Base-by-base conservation (phyloP, 2,113 vertebrate species). In the Nibea albiflora region DNA sequence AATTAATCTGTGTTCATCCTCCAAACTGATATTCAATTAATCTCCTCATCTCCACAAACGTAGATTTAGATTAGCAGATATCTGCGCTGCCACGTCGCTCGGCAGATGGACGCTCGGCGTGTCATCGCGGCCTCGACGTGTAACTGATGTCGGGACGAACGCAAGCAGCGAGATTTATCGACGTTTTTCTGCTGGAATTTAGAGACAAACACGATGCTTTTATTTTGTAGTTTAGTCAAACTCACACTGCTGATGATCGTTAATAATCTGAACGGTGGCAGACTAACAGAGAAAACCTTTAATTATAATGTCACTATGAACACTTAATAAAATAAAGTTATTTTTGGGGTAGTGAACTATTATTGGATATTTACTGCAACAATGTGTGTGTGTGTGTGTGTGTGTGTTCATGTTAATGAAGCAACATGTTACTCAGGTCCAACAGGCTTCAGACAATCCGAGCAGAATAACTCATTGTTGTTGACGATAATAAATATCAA, bases 21-120 rank as follows among this genome's bases (percentile, higher is more conserved):
- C 47, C 64, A 87, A 84, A 85, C n/a, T 76, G 76, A 84, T 76
- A 81, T 73, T 81, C 62, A 84, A 77, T 78, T 78, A 85, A 85
- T 89, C 80, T 78, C 58, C 24, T 15, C 16, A 85, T 89, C 80
- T 78, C 58, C 24, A 17, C 16, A 81, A 84, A 84, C 52, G 47
- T 69, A 73, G 88, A 81, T 87, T 88, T 78, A 81, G 79, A 83
- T 88, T 81, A 83, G 58, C 74, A 68, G 53, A 65, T 57, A 7
- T 76, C 68, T 75, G 83, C 56, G 16, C 70, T 14, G 54, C 22
- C 46, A 50, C 71, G 58, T 85, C 0, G 4, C 61, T 49, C 56
- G 17, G 81, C 80, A 90, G 85, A 87, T 78, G 84, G 84, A 78
- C 50, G 14, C 22, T 35, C 35, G 31, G 4, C 1, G 35, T 35